Conservation (phyloP, 2,113 vertebrate species). For the Thunnus maccoyii region DNA sequence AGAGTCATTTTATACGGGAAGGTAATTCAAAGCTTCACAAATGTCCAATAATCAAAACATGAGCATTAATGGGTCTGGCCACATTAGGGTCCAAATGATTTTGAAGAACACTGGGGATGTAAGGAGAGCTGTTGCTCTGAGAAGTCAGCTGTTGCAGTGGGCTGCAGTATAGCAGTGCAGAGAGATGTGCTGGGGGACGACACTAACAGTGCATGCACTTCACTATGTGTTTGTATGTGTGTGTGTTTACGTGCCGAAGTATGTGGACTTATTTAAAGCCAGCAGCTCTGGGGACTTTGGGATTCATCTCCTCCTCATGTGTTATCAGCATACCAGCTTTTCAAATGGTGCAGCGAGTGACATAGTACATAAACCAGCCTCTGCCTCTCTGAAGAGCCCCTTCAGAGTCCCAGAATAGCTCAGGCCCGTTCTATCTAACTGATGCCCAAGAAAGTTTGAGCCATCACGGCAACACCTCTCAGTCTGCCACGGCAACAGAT, state of each 20-base stretch:
- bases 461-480: conserved; percentile 80
- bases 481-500: conserved; percentile 75
- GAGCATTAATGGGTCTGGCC: conserved; percentile 38
- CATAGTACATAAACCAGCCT: conserved; percentile 83
- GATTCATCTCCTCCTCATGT: conserved; percentile 78
- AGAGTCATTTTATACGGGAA: conserved; percentile 4
- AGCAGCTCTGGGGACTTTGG: conserved; percentile 75
- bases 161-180: conserved; percentile 63
- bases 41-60: conserved; percentile 61
- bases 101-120: conserved; percentile 75
- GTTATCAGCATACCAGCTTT: conserved; percentile 83
- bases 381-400: conserved; percentile 80
- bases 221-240: conserved; percentile 31
- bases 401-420: conserved; percentile 82
- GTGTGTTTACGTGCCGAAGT: conserved; percentile 57
- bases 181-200: conserved; percentile 72
- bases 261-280: conserved; percentile 82
- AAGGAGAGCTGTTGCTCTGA: conserved; percentile 72
- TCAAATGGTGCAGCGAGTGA: conserved; percentile 78
- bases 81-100: conserved; percentile 74
- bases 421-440: conserved; percentile 77
- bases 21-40: conserved; percentile 52
- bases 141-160: conserved; percentile 78
- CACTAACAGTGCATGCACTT: conserved; percentile 21
- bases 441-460: conserved; percentile 80